Base-by-base conservation (phyloP, 2,113 vertebrate species). In the Lepisosteus oculatus region DNA sequence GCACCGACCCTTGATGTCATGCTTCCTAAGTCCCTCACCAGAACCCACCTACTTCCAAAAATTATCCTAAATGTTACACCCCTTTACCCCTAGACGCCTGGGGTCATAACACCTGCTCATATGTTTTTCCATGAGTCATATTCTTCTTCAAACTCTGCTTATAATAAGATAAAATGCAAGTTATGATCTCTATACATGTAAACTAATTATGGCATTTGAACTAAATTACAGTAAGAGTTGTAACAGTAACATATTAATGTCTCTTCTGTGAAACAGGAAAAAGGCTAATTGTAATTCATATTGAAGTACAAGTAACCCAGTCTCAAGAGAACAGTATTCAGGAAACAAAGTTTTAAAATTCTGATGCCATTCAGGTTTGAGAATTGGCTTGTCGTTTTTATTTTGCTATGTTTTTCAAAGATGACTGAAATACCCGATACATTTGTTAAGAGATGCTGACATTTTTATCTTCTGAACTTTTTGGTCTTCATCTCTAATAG, bases 401-500 rank as follows among this genome's bases (percentile, higher is more conserved):
- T 85, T 89, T 90, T 85, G 86, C 89, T 87, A 87, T 78, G 68
- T 74, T 79, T 85, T 76, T 78, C 61, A 79, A 81, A 84, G 80
- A 77, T 42, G 66, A 86, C 76, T 85, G 78, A 83, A 84, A 74
- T 83, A 84, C 84, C 77, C 77, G 81, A 76, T 84, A 79, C 80
- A 79, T 77, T 76, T 78, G 83, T 86, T 80, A 85, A 83, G 83
- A 86, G 82, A 81, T 75, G 77, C 77, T 89, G 87, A 86, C 86
- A 85, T 85, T 84, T 75, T 85, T 85, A 80, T 83, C 79, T 83
- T 89, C 78, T 85, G 77, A 79, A 72, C 78, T 73, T 85, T 82
- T 85, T 74, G 82, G 79, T 88, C 88, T 85, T 88, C 79, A 80
- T 82, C 78, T 81, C 83, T 90, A 88, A 92, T 89, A 79, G 83